Evolutionary conservation across 1,140 invertebrate species (phyloP), one percentile per base, ranked within the genome.

Genomic region (Listronotus bonariensis): DNA sequence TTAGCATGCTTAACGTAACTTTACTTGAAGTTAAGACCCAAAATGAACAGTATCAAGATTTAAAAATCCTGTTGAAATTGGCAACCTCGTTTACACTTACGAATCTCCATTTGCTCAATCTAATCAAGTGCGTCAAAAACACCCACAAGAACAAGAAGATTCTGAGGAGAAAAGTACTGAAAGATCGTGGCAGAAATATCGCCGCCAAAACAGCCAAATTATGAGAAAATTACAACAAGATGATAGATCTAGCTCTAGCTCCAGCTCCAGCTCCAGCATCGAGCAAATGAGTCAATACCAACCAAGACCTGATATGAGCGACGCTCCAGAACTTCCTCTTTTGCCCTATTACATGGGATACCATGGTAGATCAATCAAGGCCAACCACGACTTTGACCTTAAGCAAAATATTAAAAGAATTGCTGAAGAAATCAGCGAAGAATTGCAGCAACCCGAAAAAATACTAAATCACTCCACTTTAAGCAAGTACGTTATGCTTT

Each of bases 401-500:
- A 72, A 80, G 2, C 69, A 81, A 64, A 75, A 73, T 11, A 79
- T 80, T 2, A 74, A 81, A 40, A 82, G 82, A 32, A 67, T 89
- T 0, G 76, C 83, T 1, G 65, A 78, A 42, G 74, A 87, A 69
- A 85, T 89, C 14, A 83, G 78, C 15, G 73, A 82, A 42, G 84
- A 86, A 48, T 40, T 89, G 6, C 79, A 86, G 62, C 76, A 83
- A 42, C 80, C 83, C 0, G 82, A 81, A 67, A 76, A 81, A 11
- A 84, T 86, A 67, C 80, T 81, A 0, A 80, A 82, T 66, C 65
- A 82, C 41, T 77, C 85, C 15, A 84, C 85, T 31, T 71, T 89
- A 0, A 81, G 82, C n/a, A 88, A 86, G 71, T 88, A 85, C 76
- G 82, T 80, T 41, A 83, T 85, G 15, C 70, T 90, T 15, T 77